Evolutionary conservation across 2,113 vertebrate species (phyloP), one percentile per base, ranked within the genome.

Genomic region (Podiceps cristatus): DNA sequence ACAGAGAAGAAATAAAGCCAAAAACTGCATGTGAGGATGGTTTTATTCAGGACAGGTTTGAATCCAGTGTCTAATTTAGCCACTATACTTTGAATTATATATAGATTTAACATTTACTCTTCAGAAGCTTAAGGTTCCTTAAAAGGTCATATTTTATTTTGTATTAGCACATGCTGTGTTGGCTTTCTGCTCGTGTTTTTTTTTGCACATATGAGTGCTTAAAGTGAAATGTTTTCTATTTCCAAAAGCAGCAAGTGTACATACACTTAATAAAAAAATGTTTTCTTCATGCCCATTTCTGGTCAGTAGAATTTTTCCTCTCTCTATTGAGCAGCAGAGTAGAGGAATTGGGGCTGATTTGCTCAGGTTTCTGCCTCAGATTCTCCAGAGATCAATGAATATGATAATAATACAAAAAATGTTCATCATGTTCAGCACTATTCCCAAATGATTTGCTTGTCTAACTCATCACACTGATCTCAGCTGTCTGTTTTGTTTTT

Each of bases 111-210:
- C 80, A 86, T 96, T 97, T 94, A 78, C 13, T 84, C 45, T 52
- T 93, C 74, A 85, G 50, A 84, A 90, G 67, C 50, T 95, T 69
- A 37, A 55, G 42, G 13, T 88, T 91, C 66, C 47, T 90, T 59
- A 78, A 95, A 97, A 97, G 93, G 89, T 96, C 90, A 83, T 18
- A 42, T 93, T 97, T 97, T 96, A 92, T 93, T 96, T 85, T 86
- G 33, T 50, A 82, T 97, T 97, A 96, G 88, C 86, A 84, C 84
- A 95, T 79, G 89, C 90, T 0, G 0, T 47, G 59, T 82, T 95
- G 90, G 63, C 86, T 97, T 86, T 71, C 67, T 92, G 75, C 76
- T 89, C 1, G 0, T 37, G 75, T 4, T 15, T 96, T 78, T 92
- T 42, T 91, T 90, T 94, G 66, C 87, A 93, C 35, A 18, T 59